Evolutionary conservation across 1,140 invertebrate genomes (phyloP), one percentile per base, ranked within the genome.

Genomic region (Pararge aegeria): DNA sequence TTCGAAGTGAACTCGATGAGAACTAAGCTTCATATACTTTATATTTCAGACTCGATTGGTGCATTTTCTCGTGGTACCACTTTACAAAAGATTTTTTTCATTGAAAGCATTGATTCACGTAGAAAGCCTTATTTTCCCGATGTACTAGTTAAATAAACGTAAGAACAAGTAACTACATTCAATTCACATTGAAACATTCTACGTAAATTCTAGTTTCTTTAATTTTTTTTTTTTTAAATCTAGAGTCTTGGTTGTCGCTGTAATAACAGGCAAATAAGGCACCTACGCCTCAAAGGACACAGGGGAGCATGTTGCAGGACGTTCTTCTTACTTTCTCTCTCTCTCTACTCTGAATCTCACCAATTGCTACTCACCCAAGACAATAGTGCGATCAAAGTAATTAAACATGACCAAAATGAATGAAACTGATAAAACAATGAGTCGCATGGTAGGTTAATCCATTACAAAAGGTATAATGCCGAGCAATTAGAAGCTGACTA

Each of bases 401-500:
- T 1, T 34, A n/a, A 34, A 7, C 30, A 34, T 27, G 10, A 34
- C 30, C 30, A 34, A 42, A 42, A 18, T 18, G 38, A 42, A 1
- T 42, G 18, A 16, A 42, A 42, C 2, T 13, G 0, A 42, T 42
- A 42, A 42, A 42, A 42, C 38, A 42, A 42, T 42, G 38, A 42
- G 38, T 18, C 16, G 13, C 6, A 38, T n/a, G 2, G 10, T 18
- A 42, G 38, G 38, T 42, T 42, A 42, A 42, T 42, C 38, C 38
- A 42, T 42, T 42, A 42, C 13, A 29, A 27, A 59, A 54, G 50
- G 38, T 37, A 29, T 61, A 30, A 51, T 51, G 24, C 38, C 21
- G 2, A 44, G 52, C 48, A 62, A 51, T 62, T 48, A 66, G 44
- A 58, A 24, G 27, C n/a, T 51, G 37, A 19, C 51, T n/a, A 37